phyloP scores from a whole-genome alignment of 2,888 invertebrate genomes.

The Chrysopilus asiliformis region DNA sequence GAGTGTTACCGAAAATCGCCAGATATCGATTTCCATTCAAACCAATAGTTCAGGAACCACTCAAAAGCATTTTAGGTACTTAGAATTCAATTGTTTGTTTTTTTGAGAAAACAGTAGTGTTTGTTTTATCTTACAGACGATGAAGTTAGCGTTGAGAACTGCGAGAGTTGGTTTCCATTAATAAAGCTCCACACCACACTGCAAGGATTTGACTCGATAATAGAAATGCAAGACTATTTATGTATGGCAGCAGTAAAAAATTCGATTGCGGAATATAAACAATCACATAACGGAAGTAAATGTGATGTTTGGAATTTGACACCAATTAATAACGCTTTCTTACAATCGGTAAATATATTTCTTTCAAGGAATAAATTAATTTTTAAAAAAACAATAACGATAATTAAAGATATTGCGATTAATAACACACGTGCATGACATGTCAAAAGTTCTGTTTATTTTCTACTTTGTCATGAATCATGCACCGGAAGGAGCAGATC shows the following conservation, averaged over 20 bases:
- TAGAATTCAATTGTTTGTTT: background rate
- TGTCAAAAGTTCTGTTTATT: slow-evolving; percentile 28
- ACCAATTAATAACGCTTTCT: slow-evolving; percentile 35
- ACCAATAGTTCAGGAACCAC: slow-evolving; percentile 28
- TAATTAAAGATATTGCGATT: slow-evolving; percentile 26
- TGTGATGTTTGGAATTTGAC: slow-evolving; percentile 29
- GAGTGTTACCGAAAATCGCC: slow-evolving; percentile 32
- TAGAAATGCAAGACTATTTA: slow-evolving; percentile 29
- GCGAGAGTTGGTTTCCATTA: slow-evolving; percentile 34
- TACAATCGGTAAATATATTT: slow-evolving; percentile 26
- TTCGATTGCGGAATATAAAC: slow-evolving; percentile 30
- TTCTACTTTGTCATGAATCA: slow-evolving; percentile 33
- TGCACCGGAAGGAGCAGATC: slow-evolving; percentile 34
- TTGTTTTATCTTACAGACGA: slow-evolving; percentile 19
- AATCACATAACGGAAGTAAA: slow-evolving; percentile 20
- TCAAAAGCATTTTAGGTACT: slow-evolving; percentile 23
- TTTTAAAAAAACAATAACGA: background rate
- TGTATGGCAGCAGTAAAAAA: slow-evolving; percentile 35
- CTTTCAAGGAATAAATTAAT: background rate
- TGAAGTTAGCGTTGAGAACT: slow-evolving; percentile 33
- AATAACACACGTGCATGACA: slow-evolving; percentile 25
- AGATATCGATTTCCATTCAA: slow-evolving; percentile 35
- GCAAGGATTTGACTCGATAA: slow-evolving; percentile 19
- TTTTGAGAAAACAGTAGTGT: background rate
- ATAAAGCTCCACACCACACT: slow-evolving; percentile 30